Conservation (phyloP, 2,888 invertebrate genomes). For the Netelia melanura region DNA sequence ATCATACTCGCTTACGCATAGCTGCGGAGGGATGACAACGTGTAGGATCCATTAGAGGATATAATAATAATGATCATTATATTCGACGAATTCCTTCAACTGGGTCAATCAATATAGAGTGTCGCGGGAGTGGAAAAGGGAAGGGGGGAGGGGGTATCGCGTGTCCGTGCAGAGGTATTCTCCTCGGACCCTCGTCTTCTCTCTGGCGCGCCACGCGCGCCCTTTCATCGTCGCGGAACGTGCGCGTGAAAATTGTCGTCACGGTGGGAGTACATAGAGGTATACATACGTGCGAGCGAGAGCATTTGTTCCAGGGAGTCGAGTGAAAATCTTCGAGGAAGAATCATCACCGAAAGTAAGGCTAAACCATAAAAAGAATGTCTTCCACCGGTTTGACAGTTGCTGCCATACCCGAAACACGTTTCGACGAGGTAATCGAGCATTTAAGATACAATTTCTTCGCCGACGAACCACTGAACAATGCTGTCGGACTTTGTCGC, state of each 20-base stretch:
- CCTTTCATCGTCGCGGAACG: slow-evolving; percentile 70
- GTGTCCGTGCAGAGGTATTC: slow-evolving; percentile 46
- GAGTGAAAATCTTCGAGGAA: slow-evolving; percentile 2
- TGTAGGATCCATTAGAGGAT: slow-evolving; percentile 1
- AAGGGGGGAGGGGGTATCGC: slow-evolving; percentile 26
- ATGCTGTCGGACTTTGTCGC: slow-evolving; percentile 90
- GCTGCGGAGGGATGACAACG: slow-evolving; percentile 12
- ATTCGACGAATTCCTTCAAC: slow-evolving; percentile 75
- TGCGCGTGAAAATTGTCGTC: slow-evolving; percentile 78
- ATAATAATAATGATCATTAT: slow-evolving; percentile 62
- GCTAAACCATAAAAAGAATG: slow-evolving; percentile 71
- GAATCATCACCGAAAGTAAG: neutral
- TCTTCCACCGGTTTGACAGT: slow-evolving; percentile 83
- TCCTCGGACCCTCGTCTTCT: slow-evolving; percentile 31
- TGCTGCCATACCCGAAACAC: slow-evolving; percentile 85
- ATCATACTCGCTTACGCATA: neutral
- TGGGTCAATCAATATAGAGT: slow-evolving; percentile 84
- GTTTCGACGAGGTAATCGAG: slow-evolving; percentile 88
- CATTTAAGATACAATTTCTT: slow-evolving; percentile 92
- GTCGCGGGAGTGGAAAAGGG: slow-evolving; percentile 52
- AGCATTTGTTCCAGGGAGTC: slow-evolving; percentile 70
- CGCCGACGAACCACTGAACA: slow-evolving; percentile 93
- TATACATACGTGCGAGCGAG: slow-evolving; percentile 21
- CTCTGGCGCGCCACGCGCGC: slow-evolving; percentile 56
- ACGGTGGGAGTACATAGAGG: slow-evolving; percentile 72